These are phyloP conservation scores for Atherinosoma microstoma DNA, from an alignment of 2,797 vertebrate genomes.

Conservation along the genomic window DNA sequence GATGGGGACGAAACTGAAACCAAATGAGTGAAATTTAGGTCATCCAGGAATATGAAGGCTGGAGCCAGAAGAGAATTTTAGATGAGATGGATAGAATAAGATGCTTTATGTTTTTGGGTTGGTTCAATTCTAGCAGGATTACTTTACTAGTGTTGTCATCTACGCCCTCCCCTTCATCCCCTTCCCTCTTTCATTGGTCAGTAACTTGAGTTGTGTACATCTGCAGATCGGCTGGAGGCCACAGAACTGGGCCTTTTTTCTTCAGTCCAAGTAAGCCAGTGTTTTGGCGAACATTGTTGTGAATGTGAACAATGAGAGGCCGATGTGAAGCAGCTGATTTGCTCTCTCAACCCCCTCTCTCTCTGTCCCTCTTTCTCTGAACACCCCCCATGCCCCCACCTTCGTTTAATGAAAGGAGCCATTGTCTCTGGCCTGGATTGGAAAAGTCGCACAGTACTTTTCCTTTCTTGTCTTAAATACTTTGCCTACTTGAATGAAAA, in stretches of 20 bases:
- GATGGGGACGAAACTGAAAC: conserved; percentile 3
- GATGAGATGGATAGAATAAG: background rate
- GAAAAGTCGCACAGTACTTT: conserved; percentile 70
- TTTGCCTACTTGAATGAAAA: conserved; percentile 47
- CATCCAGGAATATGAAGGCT: conserved; percentile 25
- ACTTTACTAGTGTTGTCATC: background rate
- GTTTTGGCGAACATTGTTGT: conserved; percentile 44
- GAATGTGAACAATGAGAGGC: conserved; percentile 55
- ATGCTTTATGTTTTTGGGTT: background rate
- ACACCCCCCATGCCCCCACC: conserved; percentile 41
- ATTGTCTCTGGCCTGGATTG: conserved; percentile 74
- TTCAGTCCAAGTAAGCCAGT: conserved; percentile 36
- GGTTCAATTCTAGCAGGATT: background rate
- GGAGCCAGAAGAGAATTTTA: conserved; percentile 12
- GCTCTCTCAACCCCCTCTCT: conserved; percentile 11
- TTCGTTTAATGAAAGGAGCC: conserved; percentile 68
- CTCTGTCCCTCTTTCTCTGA: conserved; percentile 31
- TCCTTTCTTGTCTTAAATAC: conserved; percentile 63
- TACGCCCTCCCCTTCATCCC: background rate
- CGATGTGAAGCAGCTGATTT: conserved; percentile 47
- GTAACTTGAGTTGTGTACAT: conserved; percentile 30
- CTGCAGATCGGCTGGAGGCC: conserved; percentile 40
- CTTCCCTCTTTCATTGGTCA: background rate
- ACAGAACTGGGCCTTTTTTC: conserved; percentile 16
- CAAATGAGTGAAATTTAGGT: conserved; percentile 35